phyloP scores from a whole-genome alignment of 2,888 invertebrate species.

The Rapana venosa region DNA sequence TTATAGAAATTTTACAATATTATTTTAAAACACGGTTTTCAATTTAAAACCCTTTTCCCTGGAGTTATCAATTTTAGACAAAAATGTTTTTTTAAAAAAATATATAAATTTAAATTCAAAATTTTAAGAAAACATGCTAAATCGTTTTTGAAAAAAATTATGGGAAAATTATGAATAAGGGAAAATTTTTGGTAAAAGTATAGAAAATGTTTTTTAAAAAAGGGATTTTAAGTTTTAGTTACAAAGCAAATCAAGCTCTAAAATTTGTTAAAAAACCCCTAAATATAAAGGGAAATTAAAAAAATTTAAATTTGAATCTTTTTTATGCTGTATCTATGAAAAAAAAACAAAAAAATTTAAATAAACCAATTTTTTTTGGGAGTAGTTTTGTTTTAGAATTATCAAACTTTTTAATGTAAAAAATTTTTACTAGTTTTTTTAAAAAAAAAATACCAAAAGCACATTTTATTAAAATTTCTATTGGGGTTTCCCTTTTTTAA shows the following conservation, averaged over 20 bases:
- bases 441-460: slow-evolving; percentile 26
- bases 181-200: not conserved
- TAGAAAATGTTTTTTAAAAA: not conserved
- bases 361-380: slow-evolving; percentile 50
- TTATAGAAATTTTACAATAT: not conserved
- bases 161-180: not conserved
- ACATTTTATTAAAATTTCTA: not conserved
- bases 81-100: not conserved
- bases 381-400: slow-evolving; percentile 47
- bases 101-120: not conserved
- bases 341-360: slow-evolving; percentile 11
- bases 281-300: not conserved
- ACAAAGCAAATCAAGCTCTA: not conserved
- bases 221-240: not conserved
- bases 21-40: not conserved
- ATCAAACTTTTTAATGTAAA: slow-evolving; percentile 48
- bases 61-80: not conserved
- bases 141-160: slow-evolving; percentile 6
- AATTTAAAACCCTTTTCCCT: not conserved
- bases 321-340: not conserved
- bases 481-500: slow-evolving; percentile 37
- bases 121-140: not conserved
- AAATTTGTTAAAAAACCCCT: not conserved
- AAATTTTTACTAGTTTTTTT: slow-evolving; percentile 47
- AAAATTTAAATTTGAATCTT: not conserved